Evolutionary conservation across 2,797 vertebrate species (phyloP), one percentile per base, ranked within the genome.

Genomic region (Centroberyx gerrardi): DNA sequence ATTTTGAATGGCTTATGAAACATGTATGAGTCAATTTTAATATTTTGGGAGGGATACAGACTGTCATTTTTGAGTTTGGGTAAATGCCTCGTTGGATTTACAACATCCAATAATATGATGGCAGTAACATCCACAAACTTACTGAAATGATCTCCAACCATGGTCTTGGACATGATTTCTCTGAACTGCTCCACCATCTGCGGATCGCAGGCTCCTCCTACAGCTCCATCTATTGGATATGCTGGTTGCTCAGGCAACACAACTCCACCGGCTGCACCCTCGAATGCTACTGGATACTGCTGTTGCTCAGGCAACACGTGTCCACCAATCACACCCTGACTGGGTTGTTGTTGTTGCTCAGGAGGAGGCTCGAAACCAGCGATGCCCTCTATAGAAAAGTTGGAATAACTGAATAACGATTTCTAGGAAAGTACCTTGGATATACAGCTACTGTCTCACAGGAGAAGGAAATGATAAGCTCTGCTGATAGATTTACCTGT

Each of bases 341-440:
- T 51, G 12, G 33, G 18, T 63, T 72, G 86, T 76, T 82, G 88
- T 61, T 88, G 92, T 90, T 91, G 90, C 90, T 92, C 91, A 12
- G 90, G 82, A 85, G 82, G 86, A 87, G 71, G 68, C 88, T 90
- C 79, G 49, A 82, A 91, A 87, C 59, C 87, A 71, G 88, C 28
- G 33, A 72, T 80, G 84, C 44, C 85, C 75, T 91, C 90, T 90
- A 87, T 88, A 87, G 87, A 88, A 87, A 91, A 92, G 90, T 94
- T 93, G 77, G 79, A 85, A 74, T 81, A 87, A 82, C 51, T 58
- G 64, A 85, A 62, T 74, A 72, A 71, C 1, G 61, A 62, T 62
- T 78, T 78, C 33, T 18, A 33, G 70, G 55, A 73, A 86, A 86
- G 69, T 78, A 72, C 33, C 55, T 52, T 1, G 53, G 56, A 62